Conservation (phyloP, 2,113 vertebrate species). For the Halcyon malimbica region DNA sequence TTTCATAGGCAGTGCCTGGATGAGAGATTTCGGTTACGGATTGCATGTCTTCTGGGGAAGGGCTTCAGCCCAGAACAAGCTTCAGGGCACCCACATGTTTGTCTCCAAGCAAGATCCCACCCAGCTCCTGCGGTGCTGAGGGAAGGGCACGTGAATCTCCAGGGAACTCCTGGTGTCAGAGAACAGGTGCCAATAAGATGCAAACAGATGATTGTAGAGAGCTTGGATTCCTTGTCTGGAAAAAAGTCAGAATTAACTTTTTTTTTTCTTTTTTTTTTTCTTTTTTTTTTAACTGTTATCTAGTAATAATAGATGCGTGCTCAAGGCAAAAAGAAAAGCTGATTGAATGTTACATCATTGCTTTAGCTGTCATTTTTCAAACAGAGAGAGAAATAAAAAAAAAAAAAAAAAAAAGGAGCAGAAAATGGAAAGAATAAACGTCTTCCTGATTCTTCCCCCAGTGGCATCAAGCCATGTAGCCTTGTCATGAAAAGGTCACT, state of each 20-base stretch:
- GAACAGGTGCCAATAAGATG: neutral
- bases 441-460: neutral
- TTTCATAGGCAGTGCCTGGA: neutral
- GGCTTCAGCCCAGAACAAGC: neutral
- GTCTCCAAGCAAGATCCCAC: neutral
- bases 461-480: neutral
- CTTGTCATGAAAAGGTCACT: constrained; percentile 10
- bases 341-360: neutral
- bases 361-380: neutral
- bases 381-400: neutral
- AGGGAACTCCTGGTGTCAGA: neutral
- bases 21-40: neutral
- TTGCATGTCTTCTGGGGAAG: neutral
- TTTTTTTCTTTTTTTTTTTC: neutral
- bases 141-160: neutral
- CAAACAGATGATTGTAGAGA: neutral
- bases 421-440: neutral
- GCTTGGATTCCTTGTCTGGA: neutral
- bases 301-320: neutral
- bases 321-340: neutral
- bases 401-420: neutral
- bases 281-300: neutral
- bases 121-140: too few relatives aligned
- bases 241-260: neutral
- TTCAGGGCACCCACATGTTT: too few relatives aligned